Evolutionary conservation across 2,888 invertebrate species (phyloP).

Genomic region (Brachypalpus laphriformis): DNA sequence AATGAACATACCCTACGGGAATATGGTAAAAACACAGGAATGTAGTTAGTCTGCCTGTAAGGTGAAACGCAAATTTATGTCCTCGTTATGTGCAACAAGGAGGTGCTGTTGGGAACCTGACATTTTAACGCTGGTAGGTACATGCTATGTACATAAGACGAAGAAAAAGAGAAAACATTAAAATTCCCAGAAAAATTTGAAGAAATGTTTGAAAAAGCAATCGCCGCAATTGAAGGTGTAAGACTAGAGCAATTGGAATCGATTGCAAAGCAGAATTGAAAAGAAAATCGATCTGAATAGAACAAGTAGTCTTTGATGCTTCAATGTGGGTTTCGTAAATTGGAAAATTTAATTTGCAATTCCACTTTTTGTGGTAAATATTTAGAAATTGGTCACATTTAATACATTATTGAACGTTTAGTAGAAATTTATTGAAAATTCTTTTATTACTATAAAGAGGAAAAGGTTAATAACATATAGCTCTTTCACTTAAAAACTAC

Average conservation of each 20-base stretch:
- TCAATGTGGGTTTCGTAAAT: slow-evolving; percentile 7
- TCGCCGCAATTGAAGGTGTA: slow-evolving; percentile 21
- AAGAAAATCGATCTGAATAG: neutral
- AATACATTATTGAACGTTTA: no score
- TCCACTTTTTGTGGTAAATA: neutral
- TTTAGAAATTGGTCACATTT: neutral
- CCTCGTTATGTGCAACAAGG: slow-evolving; percentile 15
- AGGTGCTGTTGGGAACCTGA: neutral
- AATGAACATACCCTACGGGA: neutral
- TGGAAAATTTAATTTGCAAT: slow-evolving; percentile 14
- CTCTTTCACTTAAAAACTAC: no score
- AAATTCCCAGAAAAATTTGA: neutral
- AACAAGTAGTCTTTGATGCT: neutral
- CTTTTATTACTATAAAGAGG: no score
- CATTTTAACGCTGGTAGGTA: neutral
- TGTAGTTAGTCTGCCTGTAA: neutral
- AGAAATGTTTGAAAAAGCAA: slow-evolving; percentile 12
- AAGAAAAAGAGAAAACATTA: neutral
- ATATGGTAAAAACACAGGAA: neutral
- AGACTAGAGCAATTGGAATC: slow-evolving; percentile 32
- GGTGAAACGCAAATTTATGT: slow-evolving; percentile 20
- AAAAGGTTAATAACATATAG: no score
- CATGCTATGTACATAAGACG: neutral
- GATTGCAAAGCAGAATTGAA: slow-evolving; percentile 26
- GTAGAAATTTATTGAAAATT: no score